Evolutionary conservation across 1,140 invertebrate species (phyloP).

Genomic region (Tetragonula clypearis): DNA sequence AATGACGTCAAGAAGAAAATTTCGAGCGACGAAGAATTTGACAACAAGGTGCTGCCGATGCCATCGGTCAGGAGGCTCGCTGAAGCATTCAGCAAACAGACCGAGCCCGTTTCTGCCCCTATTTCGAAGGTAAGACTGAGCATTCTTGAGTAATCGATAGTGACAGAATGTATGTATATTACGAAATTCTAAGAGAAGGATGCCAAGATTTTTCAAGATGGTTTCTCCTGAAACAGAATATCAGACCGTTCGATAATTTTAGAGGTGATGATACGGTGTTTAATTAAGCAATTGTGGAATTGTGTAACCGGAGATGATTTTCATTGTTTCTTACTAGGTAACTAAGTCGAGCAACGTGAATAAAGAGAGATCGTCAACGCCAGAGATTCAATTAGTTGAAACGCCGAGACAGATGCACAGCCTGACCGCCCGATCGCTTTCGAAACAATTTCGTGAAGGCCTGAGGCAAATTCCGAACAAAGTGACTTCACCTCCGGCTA

Average conservation of each 20-base stretch:
- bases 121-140: conserved; percentile 50
- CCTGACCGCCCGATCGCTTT: conserved; percentile 90
- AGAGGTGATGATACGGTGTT: background rate
- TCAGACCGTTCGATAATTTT: background rate
- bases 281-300: too few relatives aligned
- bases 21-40: conserved; percentile 20
- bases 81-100: conserved; percentile 70
- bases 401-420: conserved; percentile 87
- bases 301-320: background rate
- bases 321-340: conserved; percentile 48
- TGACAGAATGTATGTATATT: too few relatives aligned
- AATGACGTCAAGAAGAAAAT: conserved; percentile 49
- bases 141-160: background rate
- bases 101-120: conserved; percentile 27
- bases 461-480: conserved; percentile 79
- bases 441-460: conserved; percentile 88
- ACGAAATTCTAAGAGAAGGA: background rate
- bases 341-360: conserved; percentile 37
- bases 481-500: conserved; percentile 60
- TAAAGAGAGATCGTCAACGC: conserved; percentile 73
- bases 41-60: conserved; percentile 63
- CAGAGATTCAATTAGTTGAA: conserved; percentile 75
- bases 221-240: background rate
- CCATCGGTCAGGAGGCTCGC: conserved; percentile 78
- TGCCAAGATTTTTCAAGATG: background rate